Percentiles rank a stretch among this genome's conserved stretches.
These are phyloP conservation scores for Argyresthia goedartella DNA, from an alignment of 2,888 invertebrate genomes.

Conservation along the genomic window DNA sequence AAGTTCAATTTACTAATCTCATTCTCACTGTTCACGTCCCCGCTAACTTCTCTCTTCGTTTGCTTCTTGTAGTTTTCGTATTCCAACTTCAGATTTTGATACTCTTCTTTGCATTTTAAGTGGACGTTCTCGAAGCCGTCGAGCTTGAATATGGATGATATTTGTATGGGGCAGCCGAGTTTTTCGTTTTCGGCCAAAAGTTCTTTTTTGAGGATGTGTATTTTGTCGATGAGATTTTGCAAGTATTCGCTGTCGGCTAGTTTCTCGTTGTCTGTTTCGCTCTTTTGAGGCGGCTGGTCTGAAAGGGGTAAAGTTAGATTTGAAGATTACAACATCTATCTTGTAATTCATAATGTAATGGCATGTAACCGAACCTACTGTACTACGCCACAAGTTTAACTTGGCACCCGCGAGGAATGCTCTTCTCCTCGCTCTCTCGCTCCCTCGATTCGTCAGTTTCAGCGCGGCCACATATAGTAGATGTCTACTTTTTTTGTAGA, in stretches of 20 bases:
- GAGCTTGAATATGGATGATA: slow-evolving; percentile 63
- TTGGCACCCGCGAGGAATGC: too few species aligned
- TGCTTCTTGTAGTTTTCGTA: slow-evolving; percentile 75
- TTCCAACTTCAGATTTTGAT: slow-evolving; percentile 73
- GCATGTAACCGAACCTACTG: too few species aligned
- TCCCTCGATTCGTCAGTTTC: too few species aligned
- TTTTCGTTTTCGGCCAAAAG: slow-evolving; percentile 72
- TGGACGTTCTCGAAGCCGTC: slow-evolving; percentile 57
- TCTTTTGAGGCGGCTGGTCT: slow-evolving; percentile 31
- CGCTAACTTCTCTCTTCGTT: slow-evolving; percentile 27
- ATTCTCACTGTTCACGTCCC: slow-evolving; percentile 26
- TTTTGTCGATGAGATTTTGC: slow-evolving; percentile 73
- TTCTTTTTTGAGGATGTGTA: slow-evolving; percentile 73
- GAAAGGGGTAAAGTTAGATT: slow-evolving; percentile 13
- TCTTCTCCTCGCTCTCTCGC: too few species aligned
- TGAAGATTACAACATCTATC: too few species aligned
- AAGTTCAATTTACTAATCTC: slow-evolving; percentile 63
- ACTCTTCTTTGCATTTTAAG: slow-evolving; percentile 74
- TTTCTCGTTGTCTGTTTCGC: slow-evolving; percentile 60
- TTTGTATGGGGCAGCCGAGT: slow-evolving; percentile 71
- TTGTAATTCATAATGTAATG: too few species aligned
- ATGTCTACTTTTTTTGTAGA: too few species aligned
- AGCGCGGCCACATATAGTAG: too few species aligned
- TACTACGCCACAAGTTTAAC: too few species aligned
- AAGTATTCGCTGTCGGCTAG: slow-evolving; percentile 61